Evolutionary conservation across 1,140 invertebrate species (phyloP).

Genomic region (Hydropsyche tenuis): DNA sequence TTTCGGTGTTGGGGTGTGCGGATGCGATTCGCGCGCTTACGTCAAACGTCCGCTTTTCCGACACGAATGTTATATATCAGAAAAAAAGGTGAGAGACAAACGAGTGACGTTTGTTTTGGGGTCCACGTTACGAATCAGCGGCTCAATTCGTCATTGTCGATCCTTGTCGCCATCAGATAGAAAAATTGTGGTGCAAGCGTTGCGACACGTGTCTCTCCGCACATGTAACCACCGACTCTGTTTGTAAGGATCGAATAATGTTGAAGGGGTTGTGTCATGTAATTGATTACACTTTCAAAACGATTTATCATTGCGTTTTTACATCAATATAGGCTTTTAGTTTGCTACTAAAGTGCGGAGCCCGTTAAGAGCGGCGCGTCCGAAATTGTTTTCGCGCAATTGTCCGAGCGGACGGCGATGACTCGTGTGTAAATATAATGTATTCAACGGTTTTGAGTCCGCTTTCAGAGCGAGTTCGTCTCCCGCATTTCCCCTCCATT

Average conservation of each 20-base stretch:
- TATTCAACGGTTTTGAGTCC: not conserved
- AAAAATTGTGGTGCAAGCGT: not conserved
- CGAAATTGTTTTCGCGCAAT: not conserved
- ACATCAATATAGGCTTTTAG: not conserved
- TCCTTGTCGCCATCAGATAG: not conserved
- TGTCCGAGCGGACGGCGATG: not conserved
- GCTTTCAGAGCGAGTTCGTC: conserved; percentile 6
- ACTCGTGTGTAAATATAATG: conserved; percentile 7
- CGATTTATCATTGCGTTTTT: not conserved
- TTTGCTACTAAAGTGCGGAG: not conserved
- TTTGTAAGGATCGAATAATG: not conserved
- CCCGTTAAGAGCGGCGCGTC: not conserved
- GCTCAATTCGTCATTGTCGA: conserved; percentile 14
- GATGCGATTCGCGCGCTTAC: too few species aligned
- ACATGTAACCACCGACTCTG: not conserved
- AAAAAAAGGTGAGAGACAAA: too few species aligned
- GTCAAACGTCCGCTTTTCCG: too few species aligned
- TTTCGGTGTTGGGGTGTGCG: too few species aligned
- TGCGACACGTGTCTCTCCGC: not conserved
- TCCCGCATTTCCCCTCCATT: conserved; percentile 33
- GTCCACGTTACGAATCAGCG: not conserved
- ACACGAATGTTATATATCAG: too few species aligned
- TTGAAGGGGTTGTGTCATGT: not conserved
- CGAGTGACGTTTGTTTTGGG: not conserved
- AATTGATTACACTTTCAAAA: not conserved